These are phyloP conservation scores for Platalea minor DNA, from an alignment of 2,797 vertebrate genomes.

Conservation along the genomic window DNA sequence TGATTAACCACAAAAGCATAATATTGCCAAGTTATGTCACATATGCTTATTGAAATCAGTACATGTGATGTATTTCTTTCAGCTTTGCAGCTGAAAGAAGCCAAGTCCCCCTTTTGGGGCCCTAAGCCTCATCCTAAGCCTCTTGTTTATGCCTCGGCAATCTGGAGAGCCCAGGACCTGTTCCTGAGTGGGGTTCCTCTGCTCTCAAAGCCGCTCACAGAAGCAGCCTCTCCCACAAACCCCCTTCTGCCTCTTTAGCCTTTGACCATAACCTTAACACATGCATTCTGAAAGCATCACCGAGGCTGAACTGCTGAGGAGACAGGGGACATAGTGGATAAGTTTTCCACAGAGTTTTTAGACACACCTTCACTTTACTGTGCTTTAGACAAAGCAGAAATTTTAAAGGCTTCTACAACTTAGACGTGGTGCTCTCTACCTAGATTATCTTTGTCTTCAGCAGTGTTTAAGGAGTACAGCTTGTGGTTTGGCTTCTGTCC, in stretches of 20 bases:
- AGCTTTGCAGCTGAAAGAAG: neutral
- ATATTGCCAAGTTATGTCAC: conserved; percentile 18
- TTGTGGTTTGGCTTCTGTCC: neutral
- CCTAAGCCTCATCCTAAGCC: neutral
- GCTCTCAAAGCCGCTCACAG: neutral
- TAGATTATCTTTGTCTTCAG: neutral
- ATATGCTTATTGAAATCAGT: neutral
- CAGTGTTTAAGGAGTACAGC: neutral
- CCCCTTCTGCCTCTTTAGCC: neutral
- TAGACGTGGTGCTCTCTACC: neutral
- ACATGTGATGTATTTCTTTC: neutral
- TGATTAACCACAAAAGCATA: conserved; percentile 15
- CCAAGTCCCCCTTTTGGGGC: neutral
- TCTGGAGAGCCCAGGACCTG: neutral
- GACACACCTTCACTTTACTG: neutral
- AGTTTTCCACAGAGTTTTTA: neutral
- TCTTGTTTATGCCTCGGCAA: neutral
- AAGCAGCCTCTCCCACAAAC: neutral
- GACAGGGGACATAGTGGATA: neutral
- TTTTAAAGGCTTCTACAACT: neutral
- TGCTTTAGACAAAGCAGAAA: neutral
- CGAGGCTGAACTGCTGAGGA: neutral
- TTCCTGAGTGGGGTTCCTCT: neutral
- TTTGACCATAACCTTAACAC: neutral
- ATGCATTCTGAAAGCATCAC: neutral